Percentiles rank a stretch among this genome's conserved stretches.
phyloP scores from a whole-genome alignment of 2,888 invertebrate genomes.

The Cybosia mesomella region DNA sequence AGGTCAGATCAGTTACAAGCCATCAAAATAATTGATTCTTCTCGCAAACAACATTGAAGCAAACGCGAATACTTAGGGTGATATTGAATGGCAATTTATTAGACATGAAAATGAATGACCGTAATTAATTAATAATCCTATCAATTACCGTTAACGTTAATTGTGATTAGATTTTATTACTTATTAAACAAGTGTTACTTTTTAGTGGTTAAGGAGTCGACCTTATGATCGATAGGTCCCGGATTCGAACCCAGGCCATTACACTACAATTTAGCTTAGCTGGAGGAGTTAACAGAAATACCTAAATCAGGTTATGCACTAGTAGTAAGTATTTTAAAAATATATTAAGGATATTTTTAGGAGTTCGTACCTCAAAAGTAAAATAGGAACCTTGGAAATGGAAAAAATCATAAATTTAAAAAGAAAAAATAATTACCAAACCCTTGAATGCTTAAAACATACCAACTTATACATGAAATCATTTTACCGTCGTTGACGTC shows the following conservation, averaged over 20 bases:
- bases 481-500: not conserved
- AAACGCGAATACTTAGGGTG: constrained; percentile 16
- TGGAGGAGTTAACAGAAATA: no score
- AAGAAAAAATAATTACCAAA: not conserved
- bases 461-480: not conserved
- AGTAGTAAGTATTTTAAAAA: no score
- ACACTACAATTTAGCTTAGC: no score
- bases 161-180: constrained; percentile 1
- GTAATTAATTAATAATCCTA: not conserved
- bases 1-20: constrained; percentile 40
- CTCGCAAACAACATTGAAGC: constrained; percentile 26
- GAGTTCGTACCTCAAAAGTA: no score
- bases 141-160: constrained; percentile 1
- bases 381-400: not conserved
- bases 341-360: not conserved
- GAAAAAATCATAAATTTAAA: not conserved
- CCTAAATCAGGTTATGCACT: no score
- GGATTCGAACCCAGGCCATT: no score
- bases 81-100: constrained; percentile 8
- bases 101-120: not conserved
- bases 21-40: constrained; percentile 43
- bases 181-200: not conserved
- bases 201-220: no score
- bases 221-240: no score
- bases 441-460: constrained; percentile 1